These are phyloP conservation scores for Scotopteryx bipunctaria DNA, from an alignment of 2,888 invertebrate genomes.

Conservation along the genomic window DNA sequence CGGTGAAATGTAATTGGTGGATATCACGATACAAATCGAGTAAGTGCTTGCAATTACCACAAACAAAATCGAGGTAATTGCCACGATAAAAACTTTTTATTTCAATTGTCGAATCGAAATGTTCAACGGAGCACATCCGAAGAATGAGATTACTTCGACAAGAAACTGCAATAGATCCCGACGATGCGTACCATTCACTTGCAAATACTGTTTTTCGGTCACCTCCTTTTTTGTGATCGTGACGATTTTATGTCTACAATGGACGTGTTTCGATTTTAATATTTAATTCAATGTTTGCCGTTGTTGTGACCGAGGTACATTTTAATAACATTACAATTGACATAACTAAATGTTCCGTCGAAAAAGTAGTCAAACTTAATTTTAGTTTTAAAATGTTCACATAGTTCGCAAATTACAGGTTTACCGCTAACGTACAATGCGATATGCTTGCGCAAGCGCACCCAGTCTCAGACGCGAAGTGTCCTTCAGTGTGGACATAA, in stretches of 20 bases:
- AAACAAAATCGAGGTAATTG: conserved; percentile 22
- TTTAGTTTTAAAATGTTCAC: conserved; percentile 17
- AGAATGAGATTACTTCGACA: no score
- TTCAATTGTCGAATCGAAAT: not conserved
- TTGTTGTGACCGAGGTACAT: no score
- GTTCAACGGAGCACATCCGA: no score
- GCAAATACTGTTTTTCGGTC: no score
- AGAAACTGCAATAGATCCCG: no score
- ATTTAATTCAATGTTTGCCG: no score
- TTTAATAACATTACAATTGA: no score
- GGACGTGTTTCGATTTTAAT: no score
- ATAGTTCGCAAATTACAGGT: conserved; percentile 19
- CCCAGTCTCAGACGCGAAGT: conserved; percentile 40
- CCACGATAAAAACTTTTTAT: not conserved
- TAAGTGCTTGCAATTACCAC: conserved; percentile 41
- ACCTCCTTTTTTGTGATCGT: no score
- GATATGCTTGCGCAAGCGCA: conserved; percentile 44
- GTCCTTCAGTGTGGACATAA: conserved; percentile 39
- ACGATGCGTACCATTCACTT: no score
- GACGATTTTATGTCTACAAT: no score
- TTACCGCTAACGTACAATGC: conserved; percentile 27
- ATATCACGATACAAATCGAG: conserved; percentile 43
- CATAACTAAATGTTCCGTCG: no score
- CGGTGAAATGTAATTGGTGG: conserved; percentile 40
- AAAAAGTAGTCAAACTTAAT: not conserved